Evolutionary conservation across 2,113 vertebrate genomes (phyloP).

Genomic region (Alosa alosa): DNA sequence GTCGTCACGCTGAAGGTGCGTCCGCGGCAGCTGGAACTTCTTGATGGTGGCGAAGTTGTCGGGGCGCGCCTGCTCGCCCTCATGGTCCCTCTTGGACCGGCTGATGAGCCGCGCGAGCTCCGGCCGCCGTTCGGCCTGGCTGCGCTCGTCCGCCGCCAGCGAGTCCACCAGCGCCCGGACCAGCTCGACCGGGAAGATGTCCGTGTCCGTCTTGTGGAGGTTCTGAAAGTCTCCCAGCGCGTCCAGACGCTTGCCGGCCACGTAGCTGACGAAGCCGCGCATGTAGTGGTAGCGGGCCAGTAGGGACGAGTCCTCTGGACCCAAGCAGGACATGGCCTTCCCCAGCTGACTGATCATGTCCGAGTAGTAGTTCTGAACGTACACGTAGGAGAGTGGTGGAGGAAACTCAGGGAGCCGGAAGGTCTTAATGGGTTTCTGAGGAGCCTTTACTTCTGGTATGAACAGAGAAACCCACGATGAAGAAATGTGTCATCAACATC

Average conservation of each 20-base stretch:
- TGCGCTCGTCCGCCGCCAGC: constrained; percentile 69
- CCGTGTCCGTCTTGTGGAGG: constrained; percentile 89
- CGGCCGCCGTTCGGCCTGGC: constrained; percentile 71
- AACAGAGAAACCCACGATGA: not conserved
- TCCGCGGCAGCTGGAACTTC: constrained; percentile 87
- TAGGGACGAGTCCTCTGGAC: constrained; percentile 77
- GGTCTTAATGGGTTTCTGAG: constrained; percentile 61
- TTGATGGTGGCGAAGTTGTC: constrained; percentile 75
- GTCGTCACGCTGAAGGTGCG: constrained; percentile 84
- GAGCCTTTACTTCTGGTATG: constrained; percentile 64
- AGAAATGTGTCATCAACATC: not conserved
- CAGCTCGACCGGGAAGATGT: constrained; percentile 87
- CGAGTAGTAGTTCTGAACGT: constrained; percentile 83
- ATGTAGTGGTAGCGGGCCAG: constrained; percentile 91
- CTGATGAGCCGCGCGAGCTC: constrained; percentile 86
- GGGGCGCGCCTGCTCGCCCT: constrained; percentile 63
- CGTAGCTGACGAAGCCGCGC: constrained; percentile 82
- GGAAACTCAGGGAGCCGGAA: constrained; percentile 91
- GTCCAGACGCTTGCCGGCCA: constrained; percentile 78
- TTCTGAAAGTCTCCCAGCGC: constrained; percentile 92
- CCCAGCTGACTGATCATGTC: constrained; percentile 79
- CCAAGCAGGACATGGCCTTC: constrained; percentile 73
- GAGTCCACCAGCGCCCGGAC: constrained; percentile 78
- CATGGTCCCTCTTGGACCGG: constrained; percentile 77
- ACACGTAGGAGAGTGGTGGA: constrained; percentile 81